Evolutionary conservation across 2,888 invertebrate species (phyloP).

Genomic region (Magallana nippona): DNA sequence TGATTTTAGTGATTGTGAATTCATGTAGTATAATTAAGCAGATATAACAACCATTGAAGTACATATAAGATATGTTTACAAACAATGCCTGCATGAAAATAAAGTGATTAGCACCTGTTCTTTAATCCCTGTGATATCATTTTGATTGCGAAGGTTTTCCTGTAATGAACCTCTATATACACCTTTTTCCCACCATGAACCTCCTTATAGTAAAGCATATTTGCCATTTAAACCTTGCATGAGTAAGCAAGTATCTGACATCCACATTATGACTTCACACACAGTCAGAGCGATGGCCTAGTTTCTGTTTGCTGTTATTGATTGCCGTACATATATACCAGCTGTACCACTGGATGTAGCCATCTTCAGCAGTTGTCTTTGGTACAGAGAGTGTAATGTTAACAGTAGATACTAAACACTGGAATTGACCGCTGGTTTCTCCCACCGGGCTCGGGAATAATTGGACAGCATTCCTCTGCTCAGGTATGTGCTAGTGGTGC

Average conservation of each 20-base stretch:
- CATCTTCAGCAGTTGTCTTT: conserved; percentile 4
- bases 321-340: conserved; percentile 26
- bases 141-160: neutral
- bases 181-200: conserved; percentile 24
- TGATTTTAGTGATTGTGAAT: too few species aligned
- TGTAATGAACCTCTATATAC: neutral
- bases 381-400: conserved; percentile 27
- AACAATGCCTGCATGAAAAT: too few species aligned
- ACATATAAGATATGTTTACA: too few species aligned
- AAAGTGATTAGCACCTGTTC: neutral
- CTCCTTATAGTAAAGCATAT: conserved; percentile 35
- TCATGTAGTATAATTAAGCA: too few species aligned
- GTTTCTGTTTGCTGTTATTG: conserved; percentile 27
- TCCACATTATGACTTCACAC: conserved; percentile 28
- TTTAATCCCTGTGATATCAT: neutral
- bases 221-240: conserved; percentile 35
- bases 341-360: conserved; percentile 23
- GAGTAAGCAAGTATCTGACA: conserved; percentile 31
- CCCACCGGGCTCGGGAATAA: neutral
- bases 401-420: conserved; percentile 16
- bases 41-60: too few species aligned
- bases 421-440: conserved; percentile 19
- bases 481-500: conserved; percentile 15
- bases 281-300: conserved; percentile 25
- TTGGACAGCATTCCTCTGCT: neutral